Evolutionary conservation across 2,797 vertebrate species (phyloP).

Genomic region (Apodemus agrarius): DNA sequence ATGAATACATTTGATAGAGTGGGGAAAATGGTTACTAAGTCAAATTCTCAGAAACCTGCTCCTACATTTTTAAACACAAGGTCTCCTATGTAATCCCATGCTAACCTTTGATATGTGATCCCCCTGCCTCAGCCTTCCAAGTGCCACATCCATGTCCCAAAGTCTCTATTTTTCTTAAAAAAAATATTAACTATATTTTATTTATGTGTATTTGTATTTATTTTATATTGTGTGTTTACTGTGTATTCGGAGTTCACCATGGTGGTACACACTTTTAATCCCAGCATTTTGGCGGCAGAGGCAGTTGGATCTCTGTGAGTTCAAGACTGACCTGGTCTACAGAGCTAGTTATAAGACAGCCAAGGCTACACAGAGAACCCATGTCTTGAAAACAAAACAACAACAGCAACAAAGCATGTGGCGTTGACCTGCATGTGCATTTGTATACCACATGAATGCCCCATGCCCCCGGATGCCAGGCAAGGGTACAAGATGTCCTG

Average conservation of each 20-base stretch:
- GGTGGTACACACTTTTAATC: neutral
- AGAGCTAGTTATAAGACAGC: neutral
- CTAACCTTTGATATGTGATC: neutral
- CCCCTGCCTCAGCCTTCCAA: neutral
- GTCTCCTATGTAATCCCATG: neutral
- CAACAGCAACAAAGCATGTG: neutral
- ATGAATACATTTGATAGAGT: neutral
- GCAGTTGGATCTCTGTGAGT: neutral
- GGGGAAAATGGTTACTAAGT: neutral
- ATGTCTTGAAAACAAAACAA: neutral
- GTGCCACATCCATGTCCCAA: neutral
- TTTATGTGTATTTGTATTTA: neutral
- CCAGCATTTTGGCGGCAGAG: neutral
- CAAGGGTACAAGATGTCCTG: too few relatives aligned
- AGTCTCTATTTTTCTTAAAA: neutral
- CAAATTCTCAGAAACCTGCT: neutral
- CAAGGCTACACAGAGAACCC: neutral
- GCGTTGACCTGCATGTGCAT: neutral
- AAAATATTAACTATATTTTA: neutral
- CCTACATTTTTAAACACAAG: neutral
- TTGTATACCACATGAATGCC: neutral
- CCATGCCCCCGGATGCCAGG: neutral
- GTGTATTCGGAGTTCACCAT: neutral
- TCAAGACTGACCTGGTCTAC: neutral
- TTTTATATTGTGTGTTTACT: neutral